Conservation (phyloP, 2,113 vertebrate genomes). For the Pleuronectes platessa region DNA sequence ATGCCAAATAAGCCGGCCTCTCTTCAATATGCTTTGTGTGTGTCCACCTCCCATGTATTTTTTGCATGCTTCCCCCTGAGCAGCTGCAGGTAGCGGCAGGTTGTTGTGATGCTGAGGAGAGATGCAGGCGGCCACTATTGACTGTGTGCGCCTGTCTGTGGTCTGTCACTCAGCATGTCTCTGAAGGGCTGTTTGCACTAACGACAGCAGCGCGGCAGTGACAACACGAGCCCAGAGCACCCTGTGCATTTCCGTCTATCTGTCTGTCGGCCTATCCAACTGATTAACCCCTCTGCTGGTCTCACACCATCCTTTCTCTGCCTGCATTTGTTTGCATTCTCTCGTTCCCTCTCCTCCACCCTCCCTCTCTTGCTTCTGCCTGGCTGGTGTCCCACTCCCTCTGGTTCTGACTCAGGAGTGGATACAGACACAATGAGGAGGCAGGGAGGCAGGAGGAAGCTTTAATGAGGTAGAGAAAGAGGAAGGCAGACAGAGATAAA, state of each 20-base stretch:
- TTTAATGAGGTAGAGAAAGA: conserved; percentile 29
- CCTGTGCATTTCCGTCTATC: conserved; percentile 16
- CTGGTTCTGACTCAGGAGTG: conserved; percentile 22
- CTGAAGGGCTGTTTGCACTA: conserved; percentile 73
- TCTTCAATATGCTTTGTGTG: conserved; percentile 16
- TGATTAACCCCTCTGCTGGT: conserved; percentile 30
- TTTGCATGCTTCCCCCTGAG: conserved; percentile 32
- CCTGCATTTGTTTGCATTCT: neutral
- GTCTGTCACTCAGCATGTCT: conserved; percentile 70
- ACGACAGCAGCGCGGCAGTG: conserved; percentile 60
- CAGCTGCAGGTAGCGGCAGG: conserved; percentile 29
- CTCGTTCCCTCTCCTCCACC: neutral
- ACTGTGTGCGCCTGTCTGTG: conserved; percentile 58
- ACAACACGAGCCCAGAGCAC: conserved; percentile 63
- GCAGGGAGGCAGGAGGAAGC: conserved; percentile 18
- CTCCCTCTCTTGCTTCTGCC: conserved; percentile 7
- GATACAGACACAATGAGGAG: conserved; percentile 18
- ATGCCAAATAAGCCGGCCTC: conserved; percentile 26
- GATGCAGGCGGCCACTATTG: conserved; percentile 74
- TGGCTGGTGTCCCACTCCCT: conserved; percentile 3
- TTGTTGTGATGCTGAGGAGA: conserved; percentile 54
- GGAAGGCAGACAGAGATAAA: conserved; percentile 16
- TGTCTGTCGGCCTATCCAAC: conserved; percentile 2
- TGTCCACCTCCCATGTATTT: conserved; percentile 50
- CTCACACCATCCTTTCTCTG: neutral